Evolutionary conservation across 2,797 vertebrate species (phyloP), one percentile per base, ranked within the genome.

Genomic region (Loris lydekkerianus): DNA sequence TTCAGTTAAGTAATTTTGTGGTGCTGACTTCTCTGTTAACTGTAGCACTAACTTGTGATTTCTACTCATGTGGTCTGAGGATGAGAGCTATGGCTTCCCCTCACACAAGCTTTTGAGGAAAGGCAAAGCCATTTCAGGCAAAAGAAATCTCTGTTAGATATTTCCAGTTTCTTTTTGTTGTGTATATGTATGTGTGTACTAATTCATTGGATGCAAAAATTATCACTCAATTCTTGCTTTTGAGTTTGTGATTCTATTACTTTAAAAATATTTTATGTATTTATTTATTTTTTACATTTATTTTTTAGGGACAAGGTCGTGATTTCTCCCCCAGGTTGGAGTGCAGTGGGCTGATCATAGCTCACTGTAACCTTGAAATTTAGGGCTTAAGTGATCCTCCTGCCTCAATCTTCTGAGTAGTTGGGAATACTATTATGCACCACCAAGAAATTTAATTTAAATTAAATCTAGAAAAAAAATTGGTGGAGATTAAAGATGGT

Each of bases 41-140:
- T n/a, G 78, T n/a, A 82, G 17, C 34, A 18, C 49, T 37, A 58
- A 53, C 29, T 91, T 46, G 87, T 96, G 95, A 94, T 97, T 67
- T 91, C 97, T 97, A 97, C 97, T 98, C 97, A 97, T 96, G 95
- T 96, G 95, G 95, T 7, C 0, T 97, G 96, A 97, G 97, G 97
- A 97, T 96, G 97, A 97, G 96, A 96, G 96, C 97, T 97, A 95
- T 85, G 96, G 96, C 85, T 98, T 97, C 93, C 56, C 8, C 29
- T 94, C 92, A 15, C 49, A 53, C 3, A 34, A 91, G 94, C 96
- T 97, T 97, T 95, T 93, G 70, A 98, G 89, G 85, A 96, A 97
- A 89, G 97, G 94, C 96, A 98, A 67, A 97, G 92, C 97, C 97
- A 97, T 81, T 98, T 96, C 95, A 83, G 46, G 40, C 37, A 29